phyloP scores from a whole-genome alignment of 2,113 vertebrate genomes.

The Edolisoma coerulescens region DNA sequence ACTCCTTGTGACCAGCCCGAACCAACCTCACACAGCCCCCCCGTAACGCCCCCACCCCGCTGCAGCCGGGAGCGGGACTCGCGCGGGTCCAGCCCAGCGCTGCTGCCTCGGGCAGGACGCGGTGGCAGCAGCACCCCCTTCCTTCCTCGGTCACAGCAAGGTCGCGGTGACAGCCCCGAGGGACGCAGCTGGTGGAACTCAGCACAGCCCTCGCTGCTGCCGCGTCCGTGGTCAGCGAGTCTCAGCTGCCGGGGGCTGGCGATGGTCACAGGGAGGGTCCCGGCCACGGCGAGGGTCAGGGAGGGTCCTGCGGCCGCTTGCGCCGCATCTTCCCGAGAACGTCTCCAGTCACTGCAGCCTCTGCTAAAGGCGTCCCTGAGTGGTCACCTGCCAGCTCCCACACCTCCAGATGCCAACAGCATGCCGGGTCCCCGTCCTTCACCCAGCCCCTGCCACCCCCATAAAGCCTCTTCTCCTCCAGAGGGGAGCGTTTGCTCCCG shows the following conservation, averaged over 20 bases:
- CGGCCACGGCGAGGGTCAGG: background rate
- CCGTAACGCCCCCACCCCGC: fast-evolving
- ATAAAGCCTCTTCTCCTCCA: background rate
- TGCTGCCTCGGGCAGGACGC: fast-evolving
- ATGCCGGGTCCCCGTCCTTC: background rate
- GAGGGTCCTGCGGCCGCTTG: background rate
- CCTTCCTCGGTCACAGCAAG: fast-evolving
- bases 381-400: background rate
- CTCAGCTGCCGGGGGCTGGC: background rate
- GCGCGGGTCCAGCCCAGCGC: fast-evolving
- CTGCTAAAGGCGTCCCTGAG: background rate
- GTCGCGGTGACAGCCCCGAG: fast-evolving
- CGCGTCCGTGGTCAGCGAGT: fast-evolving
- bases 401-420: background rate
- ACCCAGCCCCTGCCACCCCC: background rate
- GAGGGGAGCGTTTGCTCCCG: background rate
- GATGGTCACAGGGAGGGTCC: background rate
- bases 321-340: background rate
- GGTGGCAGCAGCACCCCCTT: background rate
- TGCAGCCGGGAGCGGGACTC: background rate
- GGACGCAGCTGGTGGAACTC: fast-evolving
- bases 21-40: fast-evolving
- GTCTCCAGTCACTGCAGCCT: background rate
- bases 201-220: background rate
- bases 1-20: background rate